Evolutionary conservation across 2,888 invertebrate genomes (phyloP).

Genomic region (Tridacna crocea): DNA sequence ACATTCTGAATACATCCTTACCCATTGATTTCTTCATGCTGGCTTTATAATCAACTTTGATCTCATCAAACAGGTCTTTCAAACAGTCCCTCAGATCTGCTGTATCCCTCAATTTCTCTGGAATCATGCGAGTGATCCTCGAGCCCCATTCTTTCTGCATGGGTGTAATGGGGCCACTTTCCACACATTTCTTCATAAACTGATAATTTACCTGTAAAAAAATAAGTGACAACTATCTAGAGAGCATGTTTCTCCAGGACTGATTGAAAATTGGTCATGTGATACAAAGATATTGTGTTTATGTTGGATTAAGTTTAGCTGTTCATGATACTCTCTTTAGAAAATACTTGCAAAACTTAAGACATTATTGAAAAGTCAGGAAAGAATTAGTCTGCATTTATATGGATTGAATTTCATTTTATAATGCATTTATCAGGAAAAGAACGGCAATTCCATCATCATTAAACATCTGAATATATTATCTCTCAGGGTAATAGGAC

Average conservation of each 20-base stretch:
- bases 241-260: too few species aligned
- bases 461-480: too few species aligned
- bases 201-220: constrained; percentile 81
- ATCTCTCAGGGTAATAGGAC: too few species aligned
- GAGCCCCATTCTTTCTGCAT: constrained; percentile 83
- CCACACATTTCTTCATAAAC: constrained; percentile 83
- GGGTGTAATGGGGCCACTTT: constrained; percentile 82
- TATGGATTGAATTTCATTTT: too few species aligned
- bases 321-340: not conserved
- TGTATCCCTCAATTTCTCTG: constrained; percentile 76
- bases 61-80: constrained; percentile 80
- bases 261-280: too few species aligned
- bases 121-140: constrained; percentile 81
- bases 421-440: too few species aligned
- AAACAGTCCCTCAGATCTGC: constrained; percentile 73
- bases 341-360: not conserved
- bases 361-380: not conserved
- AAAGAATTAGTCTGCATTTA: not conserved
- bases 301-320: too few species aligned
- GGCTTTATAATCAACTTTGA: constrained; percentile 77
- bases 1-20: constrained; percentile 60
- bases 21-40: constrained; percentile 84
- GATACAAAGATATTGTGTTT: too few species aligned
- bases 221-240: not conserved
- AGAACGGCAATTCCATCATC: too few species aligned